Conservation (phyloP, 1,140 invertebrate genomes). For the Apis laboriosa region DNA sequence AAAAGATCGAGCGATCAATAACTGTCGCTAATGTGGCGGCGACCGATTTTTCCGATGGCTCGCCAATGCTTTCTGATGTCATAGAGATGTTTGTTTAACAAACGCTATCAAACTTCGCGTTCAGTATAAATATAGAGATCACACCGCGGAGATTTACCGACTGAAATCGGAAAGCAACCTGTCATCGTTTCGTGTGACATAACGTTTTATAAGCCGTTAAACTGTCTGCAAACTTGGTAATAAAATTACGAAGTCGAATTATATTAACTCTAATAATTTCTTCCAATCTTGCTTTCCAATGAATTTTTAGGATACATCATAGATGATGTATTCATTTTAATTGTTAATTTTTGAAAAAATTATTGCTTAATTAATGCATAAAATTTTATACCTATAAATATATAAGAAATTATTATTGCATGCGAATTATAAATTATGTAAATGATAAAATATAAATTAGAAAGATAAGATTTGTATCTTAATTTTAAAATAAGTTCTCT, state of each 20-base stretch:
- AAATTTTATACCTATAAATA: no score
- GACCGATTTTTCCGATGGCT: slow-evolving; percentile 8
- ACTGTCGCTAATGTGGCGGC: background rate
- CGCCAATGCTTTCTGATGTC: slow-evolving; percentile 22
- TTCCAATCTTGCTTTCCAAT: background rate
- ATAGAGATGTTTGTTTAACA: slow-evolving; percentile 26
- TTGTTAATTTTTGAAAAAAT: no score
- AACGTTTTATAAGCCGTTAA: slow-evolving; percentile 1
- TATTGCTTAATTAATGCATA: no score
- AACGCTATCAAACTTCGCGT: background rate
- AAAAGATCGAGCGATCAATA: slow-evolving; percentile 7
- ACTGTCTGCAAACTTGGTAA: background rate
- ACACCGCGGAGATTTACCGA: background rate
- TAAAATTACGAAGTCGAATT: background rate
- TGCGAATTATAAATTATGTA: no score
- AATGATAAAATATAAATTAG: no score
- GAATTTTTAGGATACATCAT: background rate
- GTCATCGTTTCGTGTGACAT: background rate
- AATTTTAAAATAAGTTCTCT: no score
- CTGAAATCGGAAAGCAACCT: background rate
- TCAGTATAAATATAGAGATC: slow-evolving; percentile 34
- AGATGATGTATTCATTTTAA: no score
- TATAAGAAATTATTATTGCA: no score
- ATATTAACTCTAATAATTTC: background rate
- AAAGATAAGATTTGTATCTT: no score